Conservation (phyloP, 1,140 invertebrate genomes). For the Lerema accius region DNA sequence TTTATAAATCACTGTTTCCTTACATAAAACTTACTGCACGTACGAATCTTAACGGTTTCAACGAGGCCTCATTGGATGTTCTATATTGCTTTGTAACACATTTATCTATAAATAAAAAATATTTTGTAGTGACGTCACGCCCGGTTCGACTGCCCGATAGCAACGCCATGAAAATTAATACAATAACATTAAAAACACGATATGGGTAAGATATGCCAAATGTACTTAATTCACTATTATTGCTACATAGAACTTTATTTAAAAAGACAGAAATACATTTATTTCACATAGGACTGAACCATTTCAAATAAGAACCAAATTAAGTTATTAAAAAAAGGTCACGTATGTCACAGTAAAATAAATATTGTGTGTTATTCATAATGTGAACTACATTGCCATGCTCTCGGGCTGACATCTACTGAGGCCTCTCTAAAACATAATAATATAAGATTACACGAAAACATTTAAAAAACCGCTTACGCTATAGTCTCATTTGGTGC, state of each 20-base stretch:
- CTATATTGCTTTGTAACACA: not conserved
- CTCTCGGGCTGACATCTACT: conserved; percentile 4
- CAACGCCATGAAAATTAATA: too few species aligned
- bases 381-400: not conserved
- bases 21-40: conserved; percentile 55
- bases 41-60: conserved; percentile 51
- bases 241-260: too few species aligned
- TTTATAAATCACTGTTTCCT: conserved; percentile 58
- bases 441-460: conserved; percentile 67
- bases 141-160: too few species aligned
- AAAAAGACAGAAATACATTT: too few species aligned
- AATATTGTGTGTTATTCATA: not conserved
- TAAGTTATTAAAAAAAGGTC: too few species aligned
- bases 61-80: conserved; percentile 39
- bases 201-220: conserved; percentile 25
- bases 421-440: conserved; percentile 48
- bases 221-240: conserved; percentile 23
- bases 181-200: conserved; percentile 11
- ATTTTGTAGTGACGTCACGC: conserved; percentile 4
- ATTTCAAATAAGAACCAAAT: too few species aligned
- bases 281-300: too few species aligned
- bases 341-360: too few species aligned
- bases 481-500: conserved; percentile 79
- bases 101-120: too few species aligned
- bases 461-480: conserved; percentile 71